Conservation (phyloP, 2,113 vertebrate species). For the Canis aureus region DNA sequence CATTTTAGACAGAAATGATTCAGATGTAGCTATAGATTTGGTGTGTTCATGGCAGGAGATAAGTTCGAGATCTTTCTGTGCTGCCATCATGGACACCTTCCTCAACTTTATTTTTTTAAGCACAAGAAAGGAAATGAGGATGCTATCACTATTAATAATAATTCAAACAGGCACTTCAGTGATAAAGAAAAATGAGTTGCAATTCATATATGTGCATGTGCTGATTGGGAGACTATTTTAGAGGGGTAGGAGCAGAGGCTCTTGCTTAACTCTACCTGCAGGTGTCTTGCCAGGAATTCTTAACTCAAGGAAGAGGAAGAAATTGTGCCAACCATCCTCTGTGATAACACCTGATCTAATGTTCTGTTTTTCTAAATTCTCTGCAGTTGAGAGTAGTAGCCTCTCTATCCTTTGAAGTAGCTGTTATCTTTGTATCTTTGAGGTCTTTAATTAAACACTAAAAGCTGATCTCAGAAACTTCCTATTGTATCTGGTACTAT, state of each 20-base stretch:
- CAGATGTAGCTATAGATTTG: background rate
- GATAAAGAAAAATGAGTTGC: conserved; percentile 50
- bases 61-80: background rate
- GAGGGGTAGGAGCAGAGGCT: background rate
- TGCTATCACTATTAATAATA: background rate
- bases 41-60: background rate
- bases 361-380: background rate
- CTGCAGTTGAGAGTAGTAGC: background rate
- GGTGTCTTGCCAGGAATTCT: background rate
- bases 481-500: background rate
- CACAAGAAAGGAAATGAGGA: background rate
- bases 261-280: background rate
- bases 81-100: background rate
- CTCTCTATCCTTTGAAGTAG: background rate
- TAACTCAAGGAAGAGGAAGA: background rate
- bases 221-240: background rate
- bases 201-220: background rate
- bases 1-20: background rate
- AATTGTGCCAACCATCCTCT: background rate
- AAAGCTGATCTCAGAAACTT: background rate
- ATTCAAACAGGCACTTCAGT: background rate
- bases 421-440: background rate
- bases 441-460: background rate
- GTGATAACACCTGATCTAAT: background rate
- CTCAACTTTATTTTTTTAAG: background rate